phyloP scores from a whole-genome alignment of 2,888 invertebrate genomes.

The Drepanosiphum platanoidis region DNA sequence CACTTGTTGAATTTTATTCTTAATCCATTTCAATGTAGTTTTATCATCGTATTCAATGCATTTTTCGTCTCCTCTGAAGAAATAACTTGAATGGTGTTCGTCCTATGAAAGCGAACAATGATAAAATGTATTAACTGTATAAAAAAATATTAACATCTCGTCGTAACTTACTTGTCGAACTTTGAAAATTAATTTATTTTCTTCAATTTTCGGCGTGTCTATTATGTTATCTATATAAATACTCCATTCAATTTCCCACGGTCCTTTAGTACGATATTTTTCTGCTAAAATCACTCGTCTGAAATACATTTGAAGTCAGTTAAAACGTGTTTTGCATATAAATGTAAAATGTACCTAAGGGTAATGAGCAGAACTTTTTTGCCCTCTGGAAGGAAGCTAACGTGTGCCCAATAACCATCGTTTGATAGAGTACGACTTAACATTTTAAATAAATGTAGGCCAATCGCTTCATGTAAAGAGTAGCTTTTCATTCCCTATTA shows the following conservation, averaged over 20 bases:
- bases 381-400: conserved; percentile 73
- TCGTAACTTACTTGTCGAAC: conserved; percentile 76
- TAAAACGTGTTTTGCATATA: neutral
- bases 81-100: conserved; percentile 69
- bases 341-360: conserved; percentile 70
- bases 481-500: conserved; percentile 80
- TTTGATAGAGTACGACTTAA: conserved; percentile 68
- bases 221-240: conserved; percentile 78
- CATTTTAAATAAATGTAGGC: conserved; percentile 74
- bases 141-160: neutral
- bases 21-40: conserved; percentile 76
- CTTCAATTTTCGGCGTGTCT: conserved; percentile 73
- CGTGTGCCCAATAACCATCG: conserved; percentile 79
- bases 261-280: conserved; percentile 76
- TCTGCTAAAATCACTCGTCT: conserved; percentile 81
- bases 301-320: conserved; percentile 64
- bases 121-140: neutral
- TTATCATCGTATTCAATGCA: conserved; percentile 74
- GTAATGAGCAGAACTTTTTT: conserved; percentile 77
- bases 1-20: conserved; percentile 79
- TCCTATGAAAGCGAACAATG: conserved; percentile 68
- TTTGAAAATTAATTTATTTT: conserved; percentile 75
- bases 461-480: conserved; percentile 78
- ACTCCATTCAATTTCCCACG: conserved; percentile 82
- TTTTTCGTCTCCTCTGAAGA: conserved; percentile 75